Evolutionary conservation across 2,888 invertebrate genomes (phyloP), one percentile per base, ranked within the genome.

Genomic region (Gastrophysa polygoni): DNA sequence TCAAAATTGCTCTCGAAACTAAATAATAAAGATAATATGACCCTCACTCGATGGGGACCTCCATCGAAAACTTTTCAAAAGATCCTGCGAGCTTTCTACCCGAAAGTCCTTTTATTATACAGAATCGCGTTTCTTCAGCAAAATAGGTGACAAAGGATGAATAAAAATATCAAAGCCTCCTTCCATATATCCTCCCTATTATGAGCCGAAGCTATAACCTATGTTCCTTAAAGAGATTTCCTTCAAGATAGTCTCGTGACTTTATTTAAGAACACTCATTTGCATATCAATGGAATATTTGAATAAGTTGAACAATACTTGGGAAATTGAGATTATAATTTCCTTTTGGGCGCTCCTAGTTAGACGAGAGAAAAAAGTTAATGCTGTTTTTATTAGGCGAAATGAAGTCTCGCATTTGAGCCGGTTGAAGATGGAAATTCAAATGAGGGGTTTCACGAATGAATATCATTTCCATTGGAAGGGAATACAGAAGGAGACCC

Each of bases 281-380:
- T 69, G 60, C 69, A 69, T 69, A 64, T 62, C 69, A 69, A 69
- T 69, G 55, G 67, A 61, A 59, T 63, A 67, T 67, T 69, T 66
- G 64, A 67, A 65, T 67, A 65, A 66, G 56, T 63, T 55, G 51
- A 55, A 63, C 59, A 63, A 63, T 59, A 59, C 63, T 63, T 59
- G 63, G 28, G 59, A 59, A 51, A 63, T 59, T 46, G 59, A 59
- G 59, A 59, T 63, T 59, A 63, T 63, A 59, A 63, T 63, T 59
- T 56, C 38, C 54, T 28, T 63, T 59, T 17, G 49, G 55, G 55
- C 46, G 52, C 14, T 46, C 20, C 54, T 62, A 48, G 61, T 62
- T 62, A 62, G 57, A 20, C 54, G 48, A 38, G 56, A 51, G 58
- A 59, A 59, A n/a, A 63, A 63, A 50, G 63, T 56, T 63, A 59